Evolutionary conservation across 2,888 invertebrate species (phyloP), one percentile per base, ranked within the genome.

Genomic region (Mythimna lalbum): DNA sequence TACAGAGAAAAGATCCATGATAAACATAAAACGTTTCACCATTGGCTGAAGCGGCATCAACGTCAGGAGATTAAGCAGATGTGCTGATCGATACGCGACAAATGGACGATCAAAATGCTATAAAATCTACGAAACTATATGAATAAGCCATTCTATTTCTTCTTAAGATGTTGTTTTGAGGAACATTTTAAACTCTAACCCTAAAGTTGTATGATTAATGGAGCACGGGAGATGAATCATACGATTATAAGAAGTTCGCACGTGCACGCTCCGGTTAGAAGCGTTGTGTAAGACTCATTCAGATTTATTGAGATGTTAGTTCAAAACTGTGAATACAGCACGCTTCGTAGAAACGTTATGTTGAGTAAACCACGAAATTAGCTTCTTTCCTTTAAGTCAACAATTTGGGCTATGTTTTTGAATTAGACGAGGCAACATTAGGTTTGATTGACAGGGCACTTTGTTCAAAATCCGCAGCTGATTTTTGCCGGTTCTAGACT

Each of bases 91-190:
- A 80, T 69, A 56, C 70, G 71, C 76, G 78, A 78, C 70, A 71
- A 82, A 84, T 82, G 68, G 63, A 33, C 73, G 65, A 82, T 86
- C 68, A 84, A 84, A 80, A 76, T 56, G 57, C 71, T 65, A 84
- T 82, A 77, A 82, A 86, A 69, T 68, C 73, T 52, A 68, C 43
- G 43, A 76, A 72, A 68, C 49, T 76, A 33, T 47, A 69, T 14
- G 69, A 73, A 76, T 68, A 74, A 61, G 71, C 59, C 53, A 72
- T 64, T 74, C 64, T 53, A 69, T 64, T 72, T 78, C 70, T 69
- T 74, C 61, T 52, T 17, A 49, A 43, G 49, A 59, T 73, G 74
- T 76, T 69, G 70, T 73, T 81, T 66, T 47, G 61, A 17, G 55
- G 76, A 76, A 80, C 73, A 73, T 65, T 69, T 66, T 69, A 61